Evolutionary conservation across 2,797 vertebrate genomes (phyloP).

Genomic region (Apogon talboti): DNA sequence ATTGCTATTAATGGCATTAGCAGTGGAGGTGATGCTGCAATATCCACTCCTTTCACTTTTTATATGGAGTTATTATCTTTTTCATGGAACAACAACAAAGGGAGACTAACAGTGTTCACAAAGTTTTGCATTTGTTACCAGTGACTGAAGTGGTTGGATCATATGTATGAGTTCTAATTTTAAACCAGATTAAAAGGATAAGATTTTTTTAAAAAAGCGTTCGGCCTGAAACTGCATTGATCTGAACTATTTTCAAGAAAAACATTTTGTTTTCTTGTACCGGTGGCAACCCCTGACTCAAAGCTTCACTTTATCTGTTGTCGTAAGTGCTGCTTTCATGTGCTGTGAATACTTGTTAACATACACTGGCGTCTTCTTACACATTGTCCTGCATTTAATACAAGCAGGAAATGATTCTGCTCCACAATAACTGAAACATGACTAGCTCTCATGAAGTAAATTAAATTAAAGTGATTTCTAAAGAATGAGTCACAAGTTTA

Average conservation of each 20-base stretch:
- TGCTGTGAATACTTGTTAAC: slow-evolving; percentile 25
- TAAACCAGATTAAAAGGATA: slow-evolving; percentile 30
- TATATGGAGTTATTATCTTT: neutral
- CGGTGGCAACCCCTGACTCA: slow-evolving; percentile 16
- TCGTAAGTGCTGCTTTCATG: slow-evolving; percentile 22
- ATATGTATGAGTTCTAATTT: neutral
- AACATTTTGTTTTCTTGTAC: slow-evolving; percentile 3
- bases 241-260: slow-evolving; percentile 11
- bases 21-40: slow-evolving; percentile 4
- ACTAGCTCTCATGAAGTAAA: slow-evolving; percentile 31
- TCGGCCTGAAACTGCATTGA: slow-evolving; percentile 17
- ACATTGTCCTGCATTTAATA: slow-evolving; percentile 18
- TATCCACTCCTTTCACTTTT: slow-evolving; percentile 25
- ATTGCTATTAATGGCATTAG: slow-evolving; percentile 25
- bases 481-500: slow-evolving; percentile 28
- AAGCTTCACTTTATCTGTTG: slow-evolving; percentile 6
- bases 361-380: slow-evolving; percentile 9
- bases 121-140: neutral
- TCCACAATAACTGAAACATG: slow-evolving; percentile 21
- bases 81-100: slow-evolving; percentile 3
- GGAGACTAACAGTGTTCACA: neutral
- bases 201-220: neutral
- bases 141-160: neutral
- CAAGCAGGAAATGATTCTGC: slow-evolving; percentile 6
- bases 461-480: slow-evolving; percentile 42